These are phyloP conservation scores for Neomonachus schauinslandi DNA, from an alignment of 2,113 vertebrate species.

Conservation along the genomic window DNA sequence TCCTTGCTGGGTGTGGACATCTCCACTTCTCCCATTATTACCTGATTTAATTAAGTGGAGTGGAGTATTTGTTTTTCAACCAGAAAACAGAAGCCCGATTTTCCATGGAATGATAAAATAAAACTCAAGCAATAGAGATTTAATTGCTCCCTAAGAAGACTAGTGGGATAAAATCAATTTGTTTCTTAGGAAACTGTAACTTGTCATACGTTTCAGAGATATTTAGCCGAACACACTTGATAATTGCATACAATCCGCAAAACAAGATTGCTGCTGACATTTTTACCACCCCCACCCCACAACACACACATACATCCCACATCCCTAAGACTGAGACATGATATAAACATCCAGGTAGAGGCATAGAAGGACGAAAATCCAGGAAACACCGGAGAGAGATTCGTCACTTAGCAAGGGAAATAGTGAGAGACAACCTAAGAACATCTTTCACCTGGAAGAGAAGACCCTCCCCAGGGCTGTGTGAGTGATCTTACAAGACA, in stretches of 20 bases:
- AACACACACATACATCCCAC: neutral
- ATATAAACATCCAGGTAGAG: neutral
- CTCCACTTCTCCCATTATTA: neutral
- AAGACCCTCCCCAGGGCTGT: neutral
- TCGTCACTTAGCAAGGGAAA: neutral
- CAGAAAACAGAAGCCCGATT: neutral
- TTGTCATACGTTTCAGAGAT: neutral
- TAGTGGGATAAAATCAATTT: neutral
- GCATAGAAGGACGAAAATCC: neutral
- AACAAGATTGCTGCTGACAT: neutral
- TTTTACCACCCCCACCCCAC: neutral
- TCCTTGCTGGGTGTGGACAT: neutral
- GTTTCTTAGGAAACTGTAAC: conserved; percentile 7
- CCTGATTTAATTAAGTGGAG: neutral
- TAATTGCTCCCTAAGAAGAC: conserved; percentile 7
- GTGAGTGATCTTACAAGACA: neutral
- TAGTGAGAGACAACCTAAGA: neutral
- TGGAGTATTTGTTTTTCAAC: neutral
- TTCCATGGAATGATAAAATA: neutral
- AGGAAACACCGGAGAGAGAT: neutral
- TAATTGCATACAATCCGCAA: neutral
- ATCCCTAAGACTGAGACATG: neutral
- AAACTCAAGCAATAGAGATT: neutral
- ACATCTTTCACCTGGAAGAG: neutral
- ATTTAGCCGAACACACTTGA: neutral